Evolutionary conservation across 2,888 invertebrate genomes (phyloP).

Genomic region (Xestia rhomboidea): DNA sequence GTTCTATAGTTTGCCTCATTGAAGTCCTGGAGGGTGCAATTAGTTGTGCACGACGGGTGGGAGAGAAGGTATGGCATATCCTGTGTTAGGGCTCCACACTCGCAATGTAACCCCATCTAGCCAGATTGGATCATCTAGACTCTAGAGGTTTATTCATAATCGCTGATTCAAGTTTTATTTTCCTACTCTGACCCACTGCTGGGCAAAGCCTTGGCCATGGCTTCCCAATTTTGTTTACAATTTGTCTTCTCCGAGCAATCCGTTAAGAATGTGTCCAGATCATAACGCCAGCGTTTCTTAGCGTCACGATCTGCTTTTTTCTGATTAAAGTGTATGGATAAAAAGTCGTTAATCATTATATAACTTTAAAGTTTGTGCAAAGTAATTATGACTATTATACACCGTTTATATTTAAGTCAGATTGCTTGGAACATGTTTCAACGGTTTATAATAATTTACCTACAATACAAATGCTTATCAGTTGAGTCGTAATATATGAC

Average conservation of each 20-base stretch:
- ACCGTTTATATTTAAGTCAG: neutral
- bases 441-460: constrained; percentile 40
- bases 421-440: constrained; percentile 15
- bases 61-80: neutral
- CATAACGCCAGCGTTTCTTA: too few species aligned
- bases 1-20: neutral
- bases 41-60: neutral
- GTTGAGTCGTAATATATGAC: constrained; percentile 17
- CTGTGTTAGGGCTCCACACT: neutral
- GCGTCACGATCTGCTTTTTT: too few species aligned
- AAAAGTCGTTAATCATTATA: neutral
- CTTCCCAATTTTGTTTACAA: too few species aligned
- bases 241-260: too few species aligned
- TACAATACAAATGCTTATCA: constrained; percentile 34
- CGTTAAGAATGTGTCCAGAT: too few species aligned
- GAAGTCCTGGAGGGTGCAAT: neutral
- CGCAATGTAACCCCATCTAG: neutral
- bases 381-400: neutral
- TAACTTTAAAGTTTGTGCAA: neutral
- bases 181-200: too few species aligned
- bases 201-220: too few species aligned
- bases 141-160: neutral
- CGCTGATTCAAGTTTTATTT: neutral
- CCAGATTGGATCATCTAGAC: neutral
- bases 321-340: neutral